Base-by-base conservation (phyloP, 1,140 invertebrate genomes). In the Aphidius gifuensis region DNA sequence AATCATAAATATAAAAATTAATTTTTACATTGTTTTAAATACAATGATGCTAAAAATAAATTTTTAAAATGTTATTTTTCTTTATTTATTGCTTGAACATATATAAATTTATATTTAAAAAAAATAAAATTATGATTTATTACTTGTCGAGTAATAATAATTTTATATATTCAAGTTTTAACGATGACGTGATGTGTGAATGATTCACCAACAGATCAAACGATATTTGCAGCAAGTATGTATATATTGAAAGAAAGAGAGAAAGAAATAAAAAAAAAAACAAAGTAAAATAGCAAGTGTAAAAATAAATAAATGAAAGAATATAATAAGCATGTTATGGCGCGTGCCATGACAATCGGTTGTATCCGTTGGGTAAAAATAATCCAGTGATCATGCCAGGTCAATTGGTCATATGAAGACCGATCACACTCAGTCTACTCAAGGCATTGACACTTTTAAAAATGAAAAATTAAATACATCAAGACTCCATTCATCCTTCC, bases 371-470 rank as follows among this genome's bases (percentile, higher is more conserved):
- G 39, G 43, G 43, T 55, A 55, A 55, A 55, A 55, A 55, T 55
- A 55, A 42, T 40, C 5, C 38, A 21, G 11, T 55, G 8, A 55
- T 55, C 53, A 40, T 39, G 40, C 53, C 38, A 40, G 53, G 53
- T 55, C 53, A 55, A 55, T 55, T 55, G 40, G 43, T 39, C 32
- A 38, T 16, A 16, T 39, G 50, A 53, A 38, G 50, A 53, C 50
- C 39, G 50, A 53, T 55, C 53, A 42, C 7, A 42, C 42, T 9
- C 38, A 9, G 1, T 5, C 6, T 40, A n/a, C 5, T 11, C 9
- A 16, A 55, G 53, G 6, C 53, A 55, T 55, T 55, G 53, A 55
- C 53, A 55, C 53, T 55, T 39, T 38, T 55, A 43, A 53, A 53
- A 55, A 9, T 55, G 39, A 53, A 44, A 49, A 42, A 43, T 39